phyloP scores from a whole-genome alignment of 2,797 vertebrate genomes.

The Enteromius anoplus region DNA sequence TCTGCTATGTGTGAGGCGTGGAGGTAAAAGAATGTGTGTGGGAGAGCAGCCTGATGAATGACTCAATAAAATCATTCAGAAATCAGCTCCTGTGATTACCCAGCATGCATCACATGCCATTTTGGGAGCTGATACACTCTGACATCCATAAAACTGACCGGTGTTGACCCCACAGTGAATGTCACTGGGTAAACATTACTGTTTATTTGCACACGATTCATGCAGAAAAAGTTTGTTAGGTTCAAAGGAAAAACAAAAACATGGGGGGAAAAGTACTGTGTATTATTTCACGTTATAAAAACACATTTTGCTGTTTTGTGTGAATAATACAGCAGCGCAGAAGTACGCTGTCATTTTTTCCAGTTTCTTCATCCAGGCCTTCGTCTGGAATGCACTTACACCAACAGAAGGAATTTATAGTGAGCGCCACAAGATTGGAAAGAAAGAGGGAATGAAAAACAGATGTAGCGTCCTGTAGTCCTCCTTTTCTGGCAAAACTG shows the following conservation, averaged over 20 bases:
- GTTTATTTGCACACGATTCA: neutral
- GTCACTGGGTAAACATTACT: neutral
- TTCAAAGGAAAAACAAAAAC: neutral
- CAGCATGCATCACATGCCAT: constrained; percentile 8
- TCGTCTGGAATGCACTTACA: constrained; percentile 55
- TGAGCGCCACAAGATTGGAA: constrained; percentile 30
- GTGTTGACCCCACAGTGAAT: neutral
- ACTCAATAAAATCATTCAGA: neutral
- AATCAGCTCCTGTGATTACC: neutral
- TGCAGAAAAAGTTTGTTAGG: neutral
- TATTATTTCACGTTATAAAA: neutral
- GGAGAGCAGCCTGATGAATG: neutral
- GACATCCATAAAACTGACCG: neutral
- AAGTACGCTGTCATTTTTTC: neutral
- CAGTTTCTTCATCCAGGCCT: constrained; percentile 20
- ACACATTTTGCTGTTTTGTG: neutral
- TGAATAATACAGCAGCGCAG: neutral
- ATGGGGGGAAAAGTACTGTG: neutral
- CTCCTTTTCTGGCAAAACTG: constrained; percentile 49
- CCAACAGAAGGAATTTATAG: constrained; percentile 56
- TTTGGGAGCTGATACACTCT: neutral
- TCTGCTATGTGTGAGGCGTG: neutral
- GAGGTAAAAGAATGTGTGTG: neutral
- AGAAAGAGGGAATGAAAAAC: constrained; percentile 50
- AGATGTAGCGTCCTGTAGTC: constrained; percentile 50